Evolutionary conservation across 2,888 invertebrate genomes (phyloP).

Genomic region (Hesperia comma): DNA sequence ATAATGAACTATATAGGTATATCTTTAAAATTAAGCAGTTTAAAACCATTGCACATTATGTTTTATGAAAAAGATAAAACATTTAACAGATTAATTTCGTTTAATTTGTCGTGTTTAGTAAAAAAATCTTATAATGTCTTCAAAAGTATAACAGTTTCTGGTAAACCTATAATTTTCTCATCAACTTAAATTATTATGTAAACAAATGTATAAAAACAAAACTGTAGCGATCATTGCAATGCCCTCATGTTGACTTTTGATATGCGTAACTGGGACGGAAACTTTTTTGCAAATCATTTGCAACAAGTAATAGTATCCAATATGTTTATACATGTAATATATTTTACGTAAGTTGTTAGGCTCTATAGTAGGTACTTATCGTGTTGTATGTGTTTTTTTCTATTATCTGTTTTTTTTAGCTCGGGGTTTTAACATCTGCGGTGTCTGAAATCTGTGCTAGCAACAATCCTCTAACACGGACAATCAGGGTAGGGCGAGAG

Average conservation of each 20-base stretch:
- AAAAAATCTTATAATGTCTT: too few relatives aligned
- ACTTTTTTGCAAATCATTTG: conserved; percentile 15
- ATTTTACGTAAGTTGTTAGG: background rate
- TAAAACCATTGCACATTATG: too few relatives aligned
- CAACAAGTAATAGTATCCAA: conserved; percentile 1
- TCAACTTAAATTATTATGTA: conserved; percentile 21
- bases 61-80: too few relatives aligned
- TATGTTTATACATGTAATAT: conserved; percentile 3
- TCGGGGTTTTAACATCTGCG: too few relatives aligned
- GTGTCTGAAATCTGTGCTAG: too few relatives aligned
- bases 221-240: conserved; percentile 14
- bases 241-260: conserved; percentile 7
- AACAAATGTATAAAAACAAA: background rate
- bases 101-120: too few relatives aligned
- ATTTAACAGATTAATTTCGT: too few relatives aligned
- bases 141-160: too few relatives aligned
- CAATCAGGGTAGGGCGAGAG: too few relatives aligned
- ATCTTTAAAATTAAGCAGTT: too few relatives aligned
- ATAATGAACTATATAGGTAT: too few relatives aligned
- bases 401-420: background rate
- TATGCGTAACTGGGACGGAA: conserved; percentile 3
- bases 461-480: too few relatives aligned
- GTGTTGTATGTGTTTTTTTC: background rate
- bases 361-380: background rate
- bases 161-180: conserved; percentile 15